Conservation (phyloP, 2,888 invertebrate genomes). For the Diadegma fenestrale region DNA sequence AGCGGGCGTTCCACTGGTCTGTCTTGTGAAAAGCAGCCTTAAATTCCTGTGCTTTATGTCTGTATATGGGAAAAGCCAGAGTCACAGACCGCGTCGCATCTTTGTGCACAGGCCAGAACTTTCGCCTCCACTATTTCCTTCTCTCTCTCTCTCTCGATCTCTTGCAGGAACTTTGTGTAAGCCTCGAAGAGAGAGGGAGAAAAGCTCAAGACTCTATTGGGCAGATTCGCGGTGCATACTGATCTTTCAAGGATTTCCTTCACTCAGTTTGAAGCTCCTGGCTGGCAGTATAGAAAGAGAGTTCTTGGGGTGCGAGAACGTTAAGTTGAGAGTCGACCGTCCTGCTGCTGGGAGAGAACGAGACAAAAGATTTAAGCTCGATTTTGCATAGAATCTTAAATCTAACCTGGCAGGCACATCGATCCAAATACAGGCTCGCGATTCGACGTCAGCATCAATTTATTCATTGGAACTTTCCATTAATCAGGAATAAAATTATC, state of each 20-base stretch:
- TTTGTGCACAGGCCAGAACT: constrained; percentile 31
- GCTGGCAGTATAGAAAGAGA: background rate
- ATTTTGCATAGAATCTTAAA: constrained; percentile 46
- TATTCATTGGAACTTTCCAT: constrained; percentile 33
- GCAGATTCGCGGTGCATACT: constrained; percentile 63
- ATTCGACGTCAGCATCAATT: constrained; percentile 29
- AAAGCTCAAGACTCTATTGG: constrained; percentile 49
- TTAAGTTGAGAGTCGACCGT: constrained; percentile 36
- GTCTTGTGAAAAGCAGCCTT: constrained; percentile 14
- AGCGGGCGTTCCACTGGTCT: background rate
- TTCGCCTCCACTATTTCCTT: constrained; percentile 18
- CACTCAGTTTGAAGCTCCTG: constrained; percentile 2
- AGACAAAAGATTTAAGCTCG: constrained; percentile 34
- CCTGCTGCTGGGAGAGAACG: constrained; percentile 9
- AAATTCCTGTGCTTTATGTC: constrained; percentile 17
- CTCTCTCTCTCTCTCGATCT: constrained; percentile 11
- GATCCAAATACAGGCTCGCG: constrained; percentile 6
- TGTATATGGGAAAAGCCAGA: constrained; percentile 34
- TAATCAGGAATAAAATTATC: constrained; percentile 11
- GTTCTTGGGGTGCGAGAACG: constrained; percentile 30
- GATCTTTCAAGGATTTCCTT: constrained; percentile 51
- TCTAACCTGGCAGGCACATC: constrained; percentile 15
- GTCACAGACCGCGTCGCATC: constrained; percentile 50
- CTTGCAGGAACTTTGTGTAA: constrained; percentile 51
- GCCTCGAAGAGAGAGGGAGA: constrained; percentile 5